phyloP scores from a whole-genome alignment of 2,797 vertebrate species.

The Alexandromys oeconomus region DNA sequence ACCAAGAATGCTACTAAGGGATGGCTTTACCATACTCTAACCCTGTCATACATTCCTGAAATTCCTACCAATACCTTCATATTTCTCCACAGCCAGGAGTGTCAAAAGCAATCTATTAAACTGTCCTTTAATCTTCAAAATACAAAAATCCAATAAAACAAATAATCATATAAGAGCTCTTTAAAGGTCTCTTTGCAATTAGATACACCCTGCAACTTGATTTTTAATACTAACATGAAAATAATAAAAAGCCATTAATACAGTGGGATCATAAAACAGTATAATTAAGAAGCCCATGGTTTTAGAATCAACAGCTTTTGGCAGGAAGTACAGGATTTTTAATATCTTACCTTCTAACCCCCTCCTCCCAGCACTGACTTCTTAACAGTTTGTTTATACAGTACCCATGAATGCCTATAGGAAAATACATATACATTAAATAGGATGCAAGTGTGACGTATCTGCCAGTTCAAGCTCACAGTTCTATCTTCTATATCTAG shows the following conservation, averaged over 20 bases:
- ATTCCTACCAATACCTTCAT: background rate
- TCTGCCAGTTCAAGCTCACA: conserved; percentile 78
- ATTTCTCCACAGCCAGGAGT: background rate
- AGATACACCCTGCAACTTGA: background rate
- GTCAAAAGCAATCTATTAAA: background rate
- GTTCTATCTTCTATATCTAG: conserved; percentile 69
- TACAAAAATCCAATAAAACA: background rate
- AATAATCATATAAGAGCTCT: background rate
- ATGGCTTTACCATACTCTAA: background rate
- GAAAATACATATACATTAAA: conserved; percentile 84
- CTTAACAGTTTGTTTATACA: conserved; percentile 81
- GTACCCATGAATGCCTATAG: conserved; percentile 78
- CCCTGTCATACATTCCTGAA: background rate
- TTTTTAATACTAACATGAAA: conserved; percentile 5
- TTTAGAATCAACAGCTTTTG: conserved; percentile 20
- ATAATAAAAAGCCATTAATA: background rate
- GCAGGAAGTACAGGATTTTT: background rate
- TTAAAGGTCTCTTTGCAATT: conserved; percentile 23
- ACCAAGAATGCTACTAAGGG: background rate
- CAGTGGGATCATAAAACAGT: background rate
- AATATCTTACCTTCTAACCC: background rate
- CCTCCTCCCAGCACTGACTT: conserved; percentile 68
- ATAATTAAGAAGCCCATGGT: conserved; percentile 23
- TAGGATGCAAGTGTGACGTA: conserved; percentile 80
- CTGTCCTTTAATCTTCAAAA: background rate